Percentiles rank a stretch among this genome's conserved stretches.
phyloP scores from a whole-genome alignment of 2,888 invertebrate genomes.

The Acanthosepion esculentum region DNA sequence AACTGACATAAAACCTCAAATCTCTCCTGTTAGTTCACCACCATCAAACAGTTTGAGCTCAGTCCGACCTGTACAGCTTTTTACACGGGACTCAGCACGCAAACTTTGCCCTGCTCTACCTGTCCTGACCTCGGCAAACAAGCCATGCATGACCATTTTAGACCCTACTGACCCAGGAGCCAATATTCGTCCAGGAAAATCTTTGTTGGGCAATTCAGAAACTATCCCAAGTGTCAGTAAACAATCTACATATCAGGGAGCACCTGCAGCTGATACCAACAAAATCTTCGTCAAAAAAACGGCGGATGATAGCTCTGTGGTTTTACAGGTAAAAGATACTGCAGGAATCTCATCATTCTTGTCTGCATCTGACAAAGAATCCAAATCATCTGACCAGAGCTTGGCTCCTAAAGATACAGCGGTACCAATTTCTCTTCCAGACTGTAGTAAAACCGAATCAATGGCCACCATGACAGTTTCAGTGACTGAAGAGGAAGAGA shows the following conservation, averaged over 20 bases:
- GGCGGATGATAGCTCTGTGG: neutral
- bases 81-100: conserved; percentile 39
- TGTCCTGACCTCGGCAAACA: neutral
- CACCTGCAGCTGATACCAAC: neutral
- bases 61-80: conserved; percentile 6
- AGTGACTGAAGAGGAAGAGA: neutral
- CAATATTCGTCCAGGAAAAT: neutral
- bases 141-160: conserved; percentile 8
- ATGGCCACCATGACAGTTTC: neutral
- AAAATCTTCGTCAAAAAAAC: neutral
- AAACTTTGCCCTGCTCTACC: conserved; percentile 2
- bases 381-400: neutral
- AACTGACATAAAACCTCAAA: neutral
- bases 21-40: neutral
- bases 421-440: neutral
- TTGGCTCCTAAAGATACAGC: neutral
- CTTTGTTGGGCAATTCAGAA: neutral
- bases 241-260: neutral
- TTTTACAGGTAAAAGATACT: neutral
- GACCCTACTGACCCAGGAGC: neutral
- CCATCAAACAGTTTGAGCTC: neutral
- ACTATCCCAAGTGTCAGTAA: neutral
- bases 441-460: neutral
- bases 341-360: neutral
- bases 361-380: neutral